Percentiles rank a stretch among this genome's conserved stretches.
These are phyloP conservation scores for Camponotus pennsylvanicus DNA, from an alignment of 1,140 invertebrate species.

Conservation along the genomic window DNA sequence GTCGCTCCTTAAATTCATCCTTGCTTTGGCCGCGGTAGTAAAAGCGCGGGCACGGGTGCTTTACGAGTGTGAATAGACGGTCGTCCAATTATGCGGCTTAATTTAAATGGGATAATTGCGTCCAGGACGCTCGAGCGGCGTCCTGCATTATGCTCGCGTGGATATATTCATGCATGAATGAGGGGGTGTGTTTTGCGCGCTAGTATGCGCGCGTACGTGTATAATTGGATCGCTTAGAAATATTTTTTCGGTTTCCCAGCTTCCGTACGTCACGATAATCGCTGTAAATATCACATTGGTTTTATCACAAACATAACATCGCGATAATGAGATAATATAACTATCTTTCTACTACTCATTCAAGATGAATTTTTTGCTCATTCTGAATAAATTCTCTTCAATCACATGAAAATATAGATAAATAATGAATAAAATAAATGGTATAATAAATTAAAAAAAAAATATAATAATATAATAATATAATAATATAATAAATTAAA, in stretches of 20 bases:
- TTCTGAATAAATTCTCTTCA: neutral
- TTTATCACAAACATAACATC: neutral
- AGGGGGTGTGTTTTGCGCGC: slow-evolving; percentile 58
- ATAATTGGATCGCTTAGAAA: slow-evolving; percentile 71
- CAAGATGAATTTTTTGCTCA: neutral
- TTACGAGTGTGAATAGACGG: slow-evolving; percentile 84
- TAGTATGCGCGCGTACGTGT: slow-evolving; percentile 54
- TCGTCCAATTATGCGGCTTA: slow-evolving; percentile 84
- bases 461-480: neutral
- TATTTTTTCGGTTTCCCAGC: slow-evolving; percentile 64
- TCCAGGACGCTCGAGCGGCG: slow-evolving; percentile 66
- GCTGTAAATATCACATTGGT: neutral
- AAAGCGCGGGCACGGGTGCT: slow-evolving; percentile 77
- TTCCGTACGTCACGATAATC: slow-evolving; percentile 31
- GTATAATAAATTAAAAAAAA: neutral
- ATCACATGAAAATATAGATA: too few species aligned
- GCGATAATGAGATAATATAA: slow-evolving; percentile 16
- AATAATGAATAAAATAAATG: neutral
- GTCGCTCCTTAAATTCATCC: slow-evolving; percentile 66
- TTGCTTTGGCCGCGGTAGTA: slow-evolving; percentile 73
- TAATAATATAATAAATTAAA: neutral
- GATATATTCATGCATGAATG: slow-evolving; percentile 46
- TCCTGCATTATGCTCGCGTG: slow-evolving; percentile 63
- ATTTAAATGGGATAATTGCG: slow-evolving; percentile 85
- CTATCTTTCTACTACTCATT: neutral